Conservation (phyloP, 2,888 invertebrate genomes). For the Oegoconia quadripuncta region DNA sequence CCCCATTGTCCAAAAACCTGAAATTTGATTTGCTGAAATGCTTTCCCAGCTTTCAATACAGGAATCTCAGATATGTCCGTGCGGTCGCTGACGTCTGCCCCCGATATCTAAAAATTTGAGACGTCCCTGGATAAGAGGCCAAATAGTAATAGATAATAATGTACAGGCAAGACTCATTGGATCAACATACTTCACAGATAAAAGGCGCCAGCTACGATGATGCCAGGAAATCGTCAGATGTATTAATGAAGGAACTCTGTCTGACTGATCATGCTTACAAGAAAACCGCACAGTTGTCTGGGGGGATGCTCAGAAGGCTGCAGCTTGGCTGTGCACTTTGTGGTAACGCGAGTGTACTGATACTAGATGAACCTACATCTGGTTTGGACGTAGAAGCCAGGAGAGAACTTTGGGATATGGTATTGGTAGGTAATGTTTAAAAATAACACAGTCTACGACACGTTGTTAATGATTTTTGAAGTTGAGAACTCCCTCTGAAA, state of each 20-base stretch:
- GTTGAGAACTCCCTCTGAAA: too few species aligned
- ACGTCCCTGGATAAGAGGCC: too few species aligned
- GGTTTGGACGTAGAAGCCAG: conserved; percentile 50
- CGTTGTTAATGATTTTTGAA: too few species aligned
- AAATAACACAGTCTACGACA: too few species aligned
- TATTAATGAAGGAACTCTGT: conserved; percentile 32
- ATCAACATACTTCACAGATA: conserved; percentile 4
- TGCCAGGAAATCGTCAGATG: conserved; percentile 14
- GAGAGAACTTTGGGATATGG: conserved; percentile 42
- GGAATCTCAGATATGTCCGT: too few species aligned
- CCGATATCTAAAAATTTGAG: too few species aligned
- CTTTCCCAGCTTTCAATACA: too few species aligned
- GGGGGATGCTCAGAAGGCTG: conserved; percentile 91
- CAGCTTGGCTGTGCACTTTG: conserved; percentile 92
- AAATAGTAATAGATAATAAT: too few species aligned
- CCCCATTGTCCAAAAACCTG: too few species aligned
- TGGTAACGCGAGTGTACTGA: conserved; percentile 82
- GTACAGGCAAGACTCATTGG: too few species aligned
- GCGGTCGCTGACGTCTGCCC: too few species aligned
- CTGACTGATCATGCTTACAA: conserved; percentile 78
- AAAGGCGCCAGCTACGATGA: conserved; percentile 1
- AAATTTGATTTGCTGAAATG: too few species aligned
- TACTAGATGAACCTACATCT: conserved; percentile 89
- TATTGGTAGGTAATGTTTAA: conserved; percentile 31
- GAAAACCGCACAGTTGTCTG: conserved; percentile 84